These are phyloP conservation scores for Allacma fusca DNA, from an alignment of 2,888 invertebrate genomes.

Conservation along the genomic window DNA sequence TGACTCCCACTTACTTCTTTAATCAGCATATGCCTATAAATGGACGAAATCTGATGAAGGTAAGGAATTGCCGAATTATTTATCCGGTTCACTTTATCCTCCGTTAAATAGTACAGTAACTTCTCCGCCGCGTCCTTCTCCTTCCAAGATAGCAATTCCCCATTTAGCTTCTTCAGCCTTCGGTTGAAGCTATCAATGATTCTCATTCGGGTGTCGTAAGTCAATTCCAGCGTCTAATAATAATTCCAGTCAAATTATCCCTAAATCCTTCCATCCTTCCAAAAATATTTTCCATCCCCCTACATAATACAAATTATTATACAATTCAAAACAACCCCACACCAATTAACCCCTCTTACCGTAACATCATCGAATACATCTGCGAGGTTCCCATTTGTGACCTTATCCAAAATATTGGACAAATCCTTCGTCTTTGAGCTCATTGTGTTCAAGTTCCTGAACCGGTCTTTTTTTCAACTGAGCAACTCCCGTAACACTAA, in stretches of 20 bases:
- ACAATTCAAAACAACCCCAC: constrained; percentile 9
- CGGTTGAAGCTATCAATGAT: constrained; percentile 11
- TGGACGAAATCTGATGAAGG: constrained; percentile 23
- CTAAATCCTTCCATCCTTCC: no score
- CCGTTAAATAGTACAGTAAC: neutral
- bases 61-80: constrained; percentile 2
- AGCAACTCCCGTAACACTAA: no score
- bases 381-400: neutral
- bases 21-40: constrained; percentile 37
- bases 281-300: no score
- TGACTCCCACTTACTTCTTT: constrained; percentile 27
- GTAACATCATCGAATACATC: neutral
- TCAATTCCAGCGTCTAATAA: constrained; percentile 18
- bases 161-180: constrained; percentile 18
- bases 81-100: neutral
- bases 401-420: neutral
- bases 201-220: constrained; percentile 9
- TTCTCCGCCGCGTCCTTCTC: neutral
- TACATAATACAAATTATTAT: no score
- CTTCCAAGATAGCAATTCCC: neutral
- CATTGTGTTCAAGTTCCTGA: neutral
- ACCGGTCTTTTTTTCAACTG: neutral
- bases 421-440: neutral
- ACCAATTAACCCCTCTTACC: no score
- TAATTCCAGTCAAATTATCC: no score